Conservation (phyloP, 1,140 invertebrate species). For the Panulirus ornatus region DNA sequence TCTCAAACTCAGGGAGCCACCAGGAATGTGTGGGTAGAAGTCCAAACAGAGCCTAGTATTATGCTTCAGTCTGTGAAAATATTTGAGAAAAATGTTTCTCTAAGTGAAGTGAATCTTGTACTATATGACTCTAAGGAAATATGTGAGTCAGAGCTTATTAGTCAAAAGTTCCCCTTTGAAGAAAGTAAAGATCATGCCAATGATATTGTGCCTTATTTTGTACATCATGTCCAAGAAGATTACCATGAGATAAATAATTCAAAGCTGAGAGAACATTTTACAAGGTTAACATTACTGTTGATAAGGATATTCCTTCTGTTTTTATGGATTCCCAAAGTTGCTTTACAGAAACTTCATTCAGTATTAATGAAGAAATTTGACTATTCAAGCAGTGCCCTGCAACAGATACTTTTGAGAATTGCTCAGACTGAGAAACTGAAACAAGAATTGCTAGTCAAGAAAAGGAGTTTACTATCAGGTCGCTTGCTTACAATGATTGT, state of each 20-base stretch:
- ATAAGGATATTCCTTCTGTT: slow-evolving; percentile 15
- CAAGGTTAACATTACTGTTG: neutral
- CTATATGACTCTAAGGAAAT: slow-evolving; percentile 32
- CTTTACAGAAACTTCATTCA: slow-evolving; percentile 27
- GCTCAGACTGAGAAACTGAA: slow-evolving; percentile 38
- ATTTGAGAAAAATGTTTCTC: slow-evolving; percentile 16
- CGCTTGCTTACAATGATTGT: slow-evolving; percentile 50
- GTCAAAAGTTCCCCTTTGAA: slow-evolving; percentile 30
- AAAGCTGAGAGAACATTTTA: neutral
- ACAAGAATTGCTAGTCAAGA: neutral
- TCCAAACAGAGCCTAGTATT: slow-evolving; percentile 14
- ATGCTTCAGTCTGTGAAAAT: slow-evolving; percentile 25
- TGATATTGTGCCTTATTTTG: slow-evolving; percentile 49
- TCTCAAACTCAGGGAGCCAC: neutral
- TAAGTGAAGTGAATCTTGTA: slow-evolving; percentile 51
- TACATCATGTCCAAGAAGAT: slow-evolving; percentile 35
- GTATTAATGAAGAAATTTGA: slow-evolving; percentile 32
- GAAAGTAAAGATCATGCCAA: slow-evolving; percentile 36
- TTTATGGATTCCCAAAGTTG: slow-evolving; percentile 43
- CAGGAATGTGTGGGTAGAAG: slow-evolving; percentile 34
- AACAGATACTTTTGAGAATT: slow-evolving; percentile 45
- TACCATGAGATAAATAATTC: neutral
- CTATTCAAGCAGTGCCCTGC: slow-evolving; percentile 45
- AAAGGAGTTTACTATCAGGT: slow-evolving; percentile 37
- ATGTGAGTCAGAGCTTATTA: slow-evolving; percentile 41